Percentiles rank a stretch among this genome's conserved stretches.
phyloP scores from a whole-genome alignment of 2,888 invertebrate species.

The Vanessa cardui region DNA sequence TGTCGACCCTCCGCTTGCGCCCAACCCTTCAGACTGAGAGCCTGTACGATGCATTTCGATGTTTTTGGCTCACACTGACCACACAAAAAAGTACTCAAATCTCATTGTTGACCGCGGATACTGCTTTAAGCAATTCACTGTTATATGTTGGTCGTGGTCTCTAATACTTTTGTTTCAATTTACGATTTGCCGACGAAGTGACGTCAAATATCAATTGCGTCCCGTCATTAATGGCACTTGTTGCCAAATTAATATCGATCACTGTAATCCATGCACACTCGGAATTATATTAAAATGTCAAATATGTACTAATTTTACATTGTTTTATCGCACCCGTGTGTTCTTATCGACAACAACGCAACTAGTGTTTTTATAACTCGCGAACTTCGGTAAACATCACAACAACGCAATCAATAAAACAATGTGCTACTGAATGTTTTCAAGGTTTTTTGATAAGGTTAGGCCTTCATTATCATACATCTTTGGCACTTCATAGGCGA shows the following conservation, averaged over 20 bases:
- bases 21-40: conserved; percentile 82
- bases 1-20: conserved; percentile 58
- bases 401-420: conserved; percentile 48
- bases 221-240: neutral
- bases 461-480: conserved; percentile 47
- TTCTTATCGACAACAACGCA: conserved; percentile 61
- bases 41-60: conserved; percentile 78
- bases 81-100: conserved; percentile 48
- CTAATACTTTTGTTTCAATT: conserved; percentile 19
- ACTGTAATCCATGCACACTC: conserved; percentile 19
- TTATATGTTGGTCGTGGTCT: conserved; percentile 3
- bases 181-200: conserved; percentile 31
- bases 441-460: conserved; percentile 36
- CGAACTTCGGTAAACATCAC: conserved; percentile 41
- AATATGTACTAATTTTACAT: conserved; percentile 48
- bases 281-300: conserved; percentile 14
- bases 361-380: conserved; percentile 54
- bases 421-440: conserved; percentile 35
- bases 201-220: neutral
- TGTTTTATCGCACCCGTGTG: conserved; percentile 59
- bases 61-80: conserved; percentile 46
- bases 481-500: conserved; percentile 21
- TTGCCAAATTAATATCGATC: neutral
- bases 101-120: conserved; percentile 38
- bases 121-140: conserved; percentile 35